Base-by-base conservation (phyloP, 2,113 vertebrate genomes). In the Cisticola juncidis region DNA sequence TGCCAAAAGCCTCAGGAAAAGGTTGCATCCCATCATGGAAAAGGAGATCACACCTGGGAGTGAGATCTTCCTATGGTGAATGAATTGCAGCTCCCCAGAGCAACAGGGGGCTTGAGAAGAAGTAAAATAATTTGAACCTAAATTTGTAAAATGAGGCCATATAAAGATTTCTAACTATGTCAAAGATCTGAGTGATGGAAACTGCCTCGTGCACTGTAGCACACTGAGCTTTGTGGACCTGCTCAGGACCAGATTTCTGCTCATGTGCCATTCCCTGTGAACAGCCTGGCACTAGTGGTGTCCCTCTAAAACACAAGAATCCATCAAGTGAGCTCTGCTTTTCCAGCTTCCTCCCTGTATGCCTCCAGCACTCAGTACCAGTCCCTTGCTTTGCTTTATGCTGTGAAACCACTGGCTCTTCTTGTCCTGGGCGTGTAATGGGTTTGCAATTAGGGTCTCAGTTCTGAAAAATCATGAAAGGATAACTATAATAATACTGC, bases 141-240 rank as follows among this genome's bases (percentile, higher is more conserved):
- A 11, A 17, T 82, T 47, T 73, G 47, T 77, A 38, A 76, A 88
- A 76, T 73, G 36, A 61, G 23, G 14, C 22, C 7, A 7, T 7
- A 28, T 9, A 56, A 85, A 80, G 64, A 72, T 81, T 73, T 73
- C 33, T 77, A 80, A 31, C n/a, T 14, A 56, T 44, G 36, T 26
- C 62, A 38, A 23, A 84, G 38, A 44, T 24, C 33, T 44, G 24
- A 54, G 69, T 51, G 60, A 44, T 54, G 25, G 54, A 69, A 77
- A 23, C 33, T 51, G 12, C 29, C 54, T 90, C 21, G 45, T 40
- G 7, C 9, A 4, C 12, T 9, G 50, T 6, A 70, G 58, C 47
- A 25, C 0, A 0, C 2, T 29, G 35, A 24, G 78, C 56, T 77
- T 29, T 31, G 53, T 28, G 62, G 50, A 26, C 0, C 0, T 40